Evolutionary conservation across 2,797 vertebrate genomes (phyloP), one percentile per base, ranked within the genome.

Genomic region (Spinibarbus caldwelli): DNA sequence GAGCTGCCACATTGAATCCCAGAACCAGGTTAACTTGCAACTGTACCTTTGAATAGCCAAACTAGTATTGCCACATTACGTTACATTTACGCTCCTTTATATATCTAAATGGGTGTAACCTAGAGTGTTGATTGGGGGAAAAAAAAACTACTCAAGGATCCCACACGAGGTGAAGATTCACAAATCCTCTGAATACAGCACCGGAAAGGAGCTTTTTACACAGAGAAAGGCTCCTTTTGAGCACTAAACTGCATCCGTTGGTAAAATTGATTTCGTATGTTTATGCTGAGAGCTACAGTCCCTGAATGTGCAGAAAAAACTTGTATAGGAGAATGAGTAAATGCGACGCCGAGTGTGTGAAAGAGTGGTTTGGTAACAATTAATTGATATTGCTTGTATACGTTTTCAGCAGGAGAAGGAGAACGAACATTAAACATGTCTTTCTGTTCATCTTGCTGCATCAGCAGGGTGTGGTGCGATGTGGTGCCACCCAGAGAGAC

Each of bases 1-100:
- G 75, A 70, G 66, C 84, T 88, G 86, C 83, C 89, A 90, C 85
- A 82, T 67, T 38, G 75, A 83, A 90, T 90, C 84, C 85, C 82
- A 78, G 19, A 29, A 78, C 76, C 77, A 62, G 83, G 72, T 79
- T 88, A 88, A 86, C 85, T 66, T 68, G 62, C 76, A 86, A 80
- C 72, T 83, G 71, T 83, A 84, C 80, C 79, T 86, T 85, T 82
- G 71, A 80, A 82, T 36, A 68, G 82, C 80, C 70, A 82, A 80
- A 82, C 80, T 62, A 64, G 76, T 68, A 59, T 75, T 68, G 71
- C 72, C 45, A 85, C 64, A 76, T 49, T 67, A 72, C 3, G 49
- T 77, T 76, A 67, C n/a, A 26, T 52, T 64, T 31, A 38, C 5
- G 8, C 54, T 57, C 14, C 73, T 59, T 45, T 70, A 54, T 45